Percentiles rank a stretch among this genome's conserved stretches.
These are phyloP conservation scores for Phalloptychus januarius DNA, from an alignment of 2,797 vertebrate species.

Conservation along the genomic window DNA sequence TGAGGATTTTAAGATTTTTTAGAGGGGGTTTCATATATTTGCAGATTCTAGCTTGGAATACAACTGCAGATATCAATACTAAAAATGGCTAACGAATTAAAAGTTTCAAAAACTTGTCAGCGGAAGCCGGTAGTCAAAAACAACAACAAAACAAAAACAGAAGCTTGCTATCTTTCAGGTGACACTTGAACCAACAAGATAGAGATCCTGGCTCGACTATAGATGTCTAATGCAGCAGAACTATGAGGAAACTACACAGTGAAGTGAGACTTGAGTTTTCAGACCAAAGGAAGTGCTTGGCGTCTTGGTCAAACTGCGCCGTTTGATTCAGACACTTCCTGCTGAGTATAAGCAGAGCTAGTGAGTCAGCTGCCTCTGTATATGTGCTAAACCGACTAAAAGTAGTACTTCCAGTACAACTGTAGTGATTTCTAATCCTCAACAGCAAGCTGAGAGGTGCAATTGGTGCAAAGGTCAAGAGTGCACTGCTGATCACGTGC, in stretches of 20 bases:
- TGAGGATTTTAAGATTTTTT: background rate
- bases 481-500: conserved; percentile 53
- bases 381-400: background rate
- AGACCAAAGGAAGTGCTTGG: conserved; percentile 63
- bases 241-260: conserved; percentile 34
- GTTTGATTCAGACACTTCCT: conserved; percentile 59
- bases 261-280: conserved; percentile 35
- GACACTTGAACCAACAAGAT: conserved; percentile 42
- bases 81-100: background rate
- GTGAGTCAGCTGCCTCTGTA: conserved; percentile 21
- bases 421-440: conserved; percentile 29
- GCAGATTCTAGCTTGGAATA: background rate
- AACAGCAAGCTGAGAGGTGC: conserved; percentile 27
- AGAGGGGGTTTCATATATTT: background rate
- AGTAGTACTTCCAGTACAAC: background rate
- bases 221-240: conserved; percentile 45
- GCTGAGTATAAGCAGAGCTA: conserved; percentile 35
- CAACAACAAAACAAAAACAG: conserved; percentile 55
- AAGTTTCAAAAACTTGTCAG: background rate
- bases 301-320: conserved; percentile 39
- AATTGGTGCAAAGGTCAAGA: conserved; percentile 58
- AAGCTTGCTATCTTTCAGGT: conserved; percentile 44
- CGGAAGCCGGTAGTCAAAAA: conserved; percentile 13
- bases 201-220: conserved; percentile 24
- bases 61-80: background rate